These are phyloP conservation scores for Leptodirus hochenwartii DNA, from an alignment of 2,888 invertebrate genomes.

Conservation along the genomic window DNA sequence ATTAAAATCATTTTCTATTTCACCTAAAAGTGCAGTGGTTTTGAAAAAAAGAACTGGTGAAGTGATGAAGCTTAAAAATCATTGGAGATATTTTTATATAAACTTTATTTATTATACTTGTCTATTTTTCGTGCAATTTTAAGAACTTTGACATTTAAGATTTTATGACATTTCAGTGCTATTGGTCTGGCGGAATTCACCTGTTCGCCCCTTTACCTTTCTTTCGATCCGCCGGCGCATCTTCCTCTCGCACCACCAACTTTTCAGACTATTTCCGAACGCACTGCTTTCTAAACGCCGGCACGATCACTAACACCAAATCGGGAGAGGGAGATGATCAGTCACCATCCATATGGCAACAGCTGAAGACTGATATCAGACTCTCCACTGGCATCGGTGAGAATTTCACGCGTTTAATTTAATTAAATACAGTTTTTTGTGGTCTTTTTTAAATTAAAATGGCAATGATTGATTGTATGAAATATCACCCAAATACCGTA, in stretches of 20 bases:
- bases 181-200: conserved; percentile 77
- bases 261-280: conserved; percentile 72
- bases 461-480: not conserved
- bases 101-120: not conserved
- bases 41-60: too few species aligned
- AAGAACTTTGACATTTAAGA: too few species aligned
- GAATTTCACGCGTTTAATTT: too few species aligned
- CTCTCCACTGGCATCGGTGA: conserved; percentile 68
- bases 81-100: not conserved
- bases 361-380: conserved; percentile 37
- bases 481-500: too few species aligned
- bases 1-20: too few species aligned
- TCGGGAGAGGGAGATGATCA: conserved; percentile 27
- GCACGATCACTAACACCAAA: conserved; percentile 49
- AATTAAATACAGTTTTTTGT: not conserved
- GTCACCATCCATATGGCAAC: too few species aligned
- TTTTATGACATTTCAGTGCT: conserved; percentile 45
- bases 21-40: too few species aligned
- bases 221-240: conserved; percentile 53
- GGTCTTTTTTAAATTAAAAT: conserved; percentile 1
- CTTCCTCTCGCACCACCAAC: too few species aligned
- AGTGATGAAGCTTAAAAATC: too few species aligned
- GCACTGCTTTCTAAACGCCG: conserved; percentile 79
- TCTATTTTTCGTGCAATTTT: conserved; percentile 1
- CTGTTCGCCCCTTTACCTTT: conserved; percentile 83